Base-by-base conservation (phyloP, 2,888 invertebrate species). In the Chorisops tibialis region DNA sequence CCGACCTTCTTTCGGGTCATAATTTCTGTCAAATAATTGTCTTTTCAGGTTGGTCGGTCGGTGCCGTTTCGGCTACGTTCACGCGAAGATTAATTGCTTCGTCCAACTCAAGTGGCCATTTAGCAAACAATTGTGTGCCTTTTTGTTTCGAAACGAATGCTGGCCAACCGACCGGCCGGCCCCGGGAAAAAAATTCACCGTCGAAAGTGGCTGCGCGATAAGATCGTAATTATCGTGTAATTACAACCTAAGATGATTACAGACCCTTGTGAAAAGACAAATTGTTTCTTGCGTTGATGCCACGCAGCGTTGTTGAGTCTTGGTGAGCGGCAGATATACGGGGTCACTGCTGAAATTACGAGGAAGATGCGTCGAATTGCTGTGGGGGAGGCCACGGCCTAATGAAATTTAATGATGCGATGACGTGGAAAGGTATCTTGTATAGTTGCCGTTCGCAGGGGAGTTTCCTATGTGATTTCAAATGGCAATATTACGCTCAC, bases 161-260 rank as follows among this genome's bases (percentile, higher is more conserved):
- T n/a, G n/a, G n/a, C n/a, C n/a, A n/a, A n/a, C 21, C 38, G 50
- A 9, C 35, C n/a, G n/a, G n/a, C n/a, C n/a, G n/a, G n/a, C n/a
- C n/a, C n/a, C 18, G 7, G 30, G 45, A 56, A 38, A 45, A 56
- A 22, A 56, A 56, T 45, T 24, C 7, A 21, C 43, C 30, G 56
- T 22, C 30, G 56, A 56, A 24, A 56, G 56, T 56, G 45, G 45
- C 19, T 24, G 30, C 9, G 56, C 45, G 56, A 56, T 56, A 50
- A 50, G 59, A 59, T 59, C 59, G 41, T 50, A 48, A 59, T 50
- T 59, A 59, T 50, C 59, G 50, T 59, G 50, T 59, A 59, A 59
- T 59, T 59, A 59, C 48, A 41, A 38, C 30, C 30, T 14, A 59
- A 18, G 59, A 38, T 59, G 48, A 59, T 59, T 59, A 59, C 39